Percentiles rank a stretch among this genome's conserved stretches.
These are phyloP conservation scores for Pseudococcus jackbeardsleyi DNA, from an alignment of 2,888 invertebrate genomes.

Conservation along the genomic window DNA sequence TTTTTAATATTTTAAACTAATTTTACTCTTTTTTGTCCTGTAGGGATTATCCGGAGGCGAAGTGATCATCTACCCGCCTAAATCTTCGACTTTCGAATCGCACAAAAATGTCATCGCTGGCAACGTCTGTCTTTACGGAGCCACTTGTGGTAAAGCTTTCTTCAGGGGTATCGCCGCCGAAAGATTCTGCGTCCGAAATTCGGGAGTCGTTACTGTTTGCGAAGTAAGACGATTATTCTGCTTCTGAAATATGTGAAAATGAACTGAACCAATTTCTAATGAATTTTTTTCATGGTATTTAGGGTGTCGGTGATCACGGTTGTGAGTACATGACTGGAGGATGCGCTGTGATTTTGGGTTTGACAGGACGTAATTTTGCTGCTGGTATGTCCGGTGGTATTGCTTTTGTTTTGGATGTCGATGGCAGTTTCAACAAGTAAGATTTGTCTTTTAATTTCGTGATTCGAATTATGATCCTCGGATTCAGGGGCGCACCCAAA, in stretches of 20 bases:
- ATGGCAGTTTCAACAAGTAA: slow-evolving; percentile 82
- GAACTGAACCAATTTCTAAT: neutral
- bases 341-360: slow-evolving; percentile 88
- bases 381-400: slow-evolving; percentile 98
- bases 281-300: neutral
- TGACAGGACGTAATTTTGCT: slow-evolving; percentile 97
- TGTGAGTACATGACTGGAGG: slow-evolving; percentile 99
- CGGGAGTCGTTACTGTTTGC: slow-evolving; percentile 94
- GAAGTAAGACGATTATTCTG: slow-evolving; percentile 74
- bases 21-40: neutral
- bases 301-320: slow-evolving; percentile 98
- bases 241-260: neutral
- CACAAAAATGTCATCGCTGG: slow-evolving; percentile 97
- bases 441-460: neutral
- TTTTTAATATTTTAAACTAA: slow-evolving; percentile 39
- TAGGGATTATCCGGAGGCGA: slow-evolving; percentile 94
- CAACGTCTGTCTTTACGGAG: slow-evolving; percentile 98
- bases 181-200: slow-evolving; percentile 98
- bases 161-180: slow-evolving; percentile 98
- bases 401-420: slow-evolving; percentile 93
- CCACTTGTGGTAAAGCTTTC: slow-evolving; percentile 93
- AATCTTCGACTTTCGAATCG: slow-evolving; percentile 79
- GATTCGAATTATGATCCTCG: too few species aligned
- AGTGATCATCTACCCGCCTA: slow-evolving; percentile 92
- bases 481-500: too few species aligned